These are phyloP conservation scores for Eueides isabella DNA, from an alignment of 1,140 invertebrate genomes.

Conservation along the genomic window DNA sequence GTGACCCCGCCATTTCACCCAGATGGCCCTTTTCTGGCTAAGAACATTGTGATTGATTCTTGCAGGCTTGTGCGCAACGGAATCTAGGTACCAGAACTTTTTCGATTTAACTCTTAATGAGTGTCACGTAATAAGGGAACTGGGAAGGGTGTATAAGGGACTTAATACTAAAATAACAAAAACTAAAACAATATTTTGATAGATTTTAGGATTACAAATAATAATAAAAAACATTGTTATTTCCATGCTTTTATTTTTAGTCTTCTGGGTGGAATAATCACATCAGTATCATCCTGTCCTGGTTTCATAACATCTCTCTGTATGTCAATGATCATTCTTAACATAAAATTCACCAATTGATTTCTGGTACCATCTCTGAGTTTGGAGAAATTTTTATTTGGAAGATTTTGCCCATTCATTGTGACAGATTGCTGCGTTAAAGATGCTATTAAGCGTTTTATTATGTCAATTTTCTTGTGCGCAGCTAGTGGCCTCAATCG, in stretches of 20 bases:
- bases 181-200: too few relatives aligned
- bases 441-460: conserved; percentile 85
- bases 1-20: too few relatives aligned
- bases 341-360: conserved; percentile 68
- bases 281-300: conserved; percentile 65
- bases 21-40: too few relatives aligned
- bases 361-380: conserved; percentile 67
- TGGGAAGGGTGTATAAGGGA: too few relatives aligned
- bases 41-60: too few relatives aligned
- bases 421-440: conserved; percentile 85
- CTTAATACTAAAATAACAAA: too few relatives aligned
- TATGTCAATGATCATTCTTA: conserved; percentile 65
- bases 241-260: conserved; percentile 73
- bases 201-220: too few relatives aligned
- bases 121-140: too few relatives aligned
- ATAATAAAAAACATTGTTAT: conserved; percentile 43
- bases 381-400: conserved; percentile 65
- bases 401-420: conserved; percentile 82
- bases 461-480: conserved; percentile 82
- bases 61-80: too few relatives aligned
- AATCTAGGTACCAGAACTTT: too few relatives aligned
- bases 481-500: conserved; percentile 85
- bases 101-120: too few relatives aligned
- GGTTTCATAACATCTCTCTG: conserved; percentile 69
- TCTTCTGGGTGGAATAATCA: conserved; percentile 57